A percentile compares a stretch with the other conserved stretches of the same genome.
These are phyloP conservation scores for Notocelia uddmanniana DNA, from an alignment of 2,888 invertebrate species.

Conservation along the genomic window DNA sequence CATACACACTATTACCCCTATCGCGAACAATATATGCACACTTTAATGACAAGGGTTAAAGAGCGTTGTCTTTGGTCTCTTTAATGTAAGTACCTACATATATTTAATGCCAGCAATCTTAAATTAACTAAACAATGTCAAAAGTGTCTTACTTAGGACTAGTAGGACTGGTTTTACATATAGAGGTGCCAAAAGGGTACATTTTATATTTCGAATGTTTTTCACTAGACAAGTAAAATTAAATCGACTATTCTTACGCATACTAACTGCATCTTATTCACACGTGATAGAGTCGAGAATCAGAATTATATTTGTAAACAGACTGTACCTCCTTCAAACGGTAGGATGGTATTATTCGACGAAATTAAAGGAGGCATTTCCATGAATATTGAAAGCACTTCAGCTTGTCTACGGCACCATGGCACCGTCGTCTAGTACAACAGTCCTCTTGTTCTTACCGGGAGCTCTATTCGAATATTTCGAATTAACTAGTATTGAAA, in stretches of 20 bases:
- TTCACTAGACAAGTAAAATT: neutral
- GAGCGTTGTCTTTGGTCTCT: too few species aligned
- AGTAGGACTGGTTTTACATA: too few species aligned
- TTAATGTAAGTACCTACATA: too few species aligned
- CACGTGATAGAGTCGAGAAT: neutral
- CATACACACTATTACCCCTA: too few species aligned
- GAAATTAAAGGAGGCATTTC: slow-evolving; percentile 29
- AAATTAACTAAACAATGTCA: too few species aligned
- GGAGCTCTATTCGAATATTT: too few species aligned
- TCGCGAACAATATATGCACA: too few species aligned
- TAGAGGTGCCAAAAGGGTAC: neutral
- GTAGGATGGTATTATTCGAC: slow-evolving; percentile 21
- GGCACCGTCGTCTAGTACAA: neutral
- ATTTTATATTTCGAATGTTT: neutral
- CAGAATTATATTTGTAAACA: neutral
- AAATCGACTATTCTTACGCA: neutral
- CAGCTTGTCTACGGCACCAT: slow-evolving; percentile 26
- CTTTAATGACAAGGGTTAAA: too few species aligned
- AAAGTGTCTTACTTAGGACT: too few species aligned
- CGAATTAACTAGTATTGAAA: neutral
- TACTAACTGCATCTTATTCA: neutral
- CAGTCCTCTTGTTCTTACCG: neutral
- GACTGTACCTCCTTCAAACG: neutral
- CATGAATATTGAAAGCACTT: slow-evolving; percentile 33
- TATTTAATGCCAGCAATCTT: too few species aligned